A percentile compares a stretch with the other conserved stretches of the same genome.
Evolutionary conservation across 2,797 vertebrate genomes (phyloP).

Genomic region (Danio choprae): DNA sequence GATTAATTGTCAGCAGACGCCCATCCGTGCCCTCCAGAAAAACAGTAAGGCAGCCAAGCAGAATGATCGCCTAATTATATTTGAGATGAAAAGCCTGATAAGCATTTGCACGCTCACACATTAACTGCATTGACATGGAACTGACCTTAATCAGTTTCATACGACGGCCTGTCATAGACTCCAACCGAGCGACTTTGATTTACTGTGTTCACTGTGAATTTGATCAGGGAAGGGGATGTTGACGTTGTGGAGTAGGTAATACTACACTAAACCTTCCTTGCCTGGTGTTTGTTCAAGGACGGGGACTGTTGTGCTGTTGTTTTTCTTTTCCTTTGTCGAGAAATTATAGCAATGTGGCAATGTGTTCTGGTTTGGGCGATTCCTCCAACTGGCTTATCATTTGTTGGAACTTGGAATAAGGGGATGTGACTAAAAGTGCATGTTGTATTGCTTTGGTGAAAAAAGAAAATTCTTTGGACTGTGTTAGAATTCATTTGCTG

Average conservation of each 20-base stretch:
- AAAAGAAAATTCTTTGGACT: background rate
- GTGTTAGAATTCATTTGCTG: background rate
- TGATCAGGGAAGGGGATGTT: constrained; percentile 50
- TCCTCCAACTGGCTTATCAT: constrained; percentile 8
- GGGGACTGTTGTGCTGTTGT: constrained; percentile 26
- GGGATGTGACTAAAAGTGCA: constrained; percentile 7
- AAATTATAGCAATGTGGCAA: constrained; percentile 16
- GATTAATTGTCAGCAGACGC: constrained; percentile 89
- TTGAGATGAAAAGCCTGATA: constrained; percentile 94
- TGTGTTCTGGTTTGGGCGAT: background rate
- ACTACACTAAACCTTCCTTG: constrained; percentile 45
- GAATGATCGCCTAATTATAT: constrained; percentile 96
- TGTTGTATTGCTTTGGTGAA: background rate
- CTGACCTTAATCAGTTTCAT: constrained; percentile 93
- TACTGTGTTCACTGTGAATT: constrained; percentile 41
- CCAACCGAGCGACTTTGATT: constrained; percentile 46
- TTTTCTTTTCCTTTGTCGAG: constrained; percentile 37
- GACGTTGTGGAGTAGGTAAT: constrained; percentile 35
- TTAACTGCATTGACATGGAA: constrained; percentile 89
- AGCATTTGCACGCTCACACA: constrained; percentile 94
- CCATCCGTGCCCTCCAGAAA: constrained; percentile 86
- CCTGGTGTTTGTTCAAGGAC: constrained; percentile 46
- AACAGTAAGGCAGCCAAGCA: constrained; percentile 90
- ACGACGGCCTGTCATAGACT: constrained; percentile 77
- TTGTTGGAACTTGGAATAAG: constrained; percentile 18